Evolutionary conservation across 1,140 invertebrate genomes (phyloP).

Genomic region (Sogatella furcifera): DNA sequence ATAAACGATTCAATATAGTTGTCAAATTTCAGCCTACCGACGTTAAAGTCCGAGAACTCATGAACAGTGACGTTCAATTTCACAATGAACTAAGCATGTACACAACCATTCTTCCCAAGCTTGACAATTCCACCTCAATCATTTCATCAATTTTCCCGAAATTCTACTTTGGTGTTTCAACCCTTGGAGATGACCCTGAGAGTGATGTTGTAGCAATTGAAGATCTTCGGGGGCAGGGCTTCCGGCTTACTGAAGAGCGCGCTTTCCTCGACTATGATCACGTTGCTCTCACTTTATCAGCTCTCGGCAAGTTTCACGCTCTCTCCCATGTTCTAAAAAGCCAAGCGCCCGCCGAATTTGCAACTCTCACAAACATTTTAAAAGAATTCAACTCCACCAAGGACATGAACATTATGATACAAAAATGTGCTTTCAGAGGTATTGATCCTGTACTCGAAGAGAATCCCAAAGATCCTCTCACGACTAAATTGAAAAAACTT

Average conservation of each 20-base stretch:
- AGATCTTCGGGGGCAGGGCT: conserved; percentile 22
- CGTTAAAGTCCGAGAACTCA: neutral
- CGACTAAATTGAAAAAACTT: neutral
- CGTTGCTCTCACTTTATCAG: conserved; percentile 25
- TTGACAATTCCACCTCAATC: neutral
- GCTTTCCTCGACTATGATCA: conserved; percentile 25
- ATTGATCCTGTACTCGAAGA: neutral
- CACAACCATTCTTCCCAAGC: conserved; percentile 13
- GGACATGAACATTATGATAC: neutral
- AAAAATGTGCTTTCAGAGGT: neutral
- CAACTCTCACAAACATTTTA: conserved; percentile 18
- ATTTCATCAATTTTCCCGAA: conserved; percentile 8
- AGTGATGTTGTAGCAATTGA: conserved; percentile 28
- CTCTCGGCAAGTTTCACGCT: conserved; percentile 33
- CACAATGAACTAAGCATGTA: conserved; percentile 20
- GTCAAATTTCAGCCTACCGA: conserved; percentile 6
- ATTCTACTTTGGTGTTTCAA: conserved; percentile 14
- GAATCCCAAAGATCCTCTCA: neutral
- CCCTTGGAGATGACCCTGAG: neutral
- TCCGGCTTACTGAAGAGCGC: neutral
- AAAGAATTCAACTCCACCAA: neutral
- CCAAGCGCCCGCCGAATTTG: conserved; percentile 19
- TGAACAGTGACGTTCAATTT: conserved; percentile 14
- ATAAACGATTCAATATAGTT: neutral
- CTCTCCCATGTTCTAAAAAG: conserved; percentile 30